These are phyloP conservation scores for Eretmocerus hayati DNA, from an alignment of 2,888 invertebrate species.

Conservation along the genomic window DNA sequence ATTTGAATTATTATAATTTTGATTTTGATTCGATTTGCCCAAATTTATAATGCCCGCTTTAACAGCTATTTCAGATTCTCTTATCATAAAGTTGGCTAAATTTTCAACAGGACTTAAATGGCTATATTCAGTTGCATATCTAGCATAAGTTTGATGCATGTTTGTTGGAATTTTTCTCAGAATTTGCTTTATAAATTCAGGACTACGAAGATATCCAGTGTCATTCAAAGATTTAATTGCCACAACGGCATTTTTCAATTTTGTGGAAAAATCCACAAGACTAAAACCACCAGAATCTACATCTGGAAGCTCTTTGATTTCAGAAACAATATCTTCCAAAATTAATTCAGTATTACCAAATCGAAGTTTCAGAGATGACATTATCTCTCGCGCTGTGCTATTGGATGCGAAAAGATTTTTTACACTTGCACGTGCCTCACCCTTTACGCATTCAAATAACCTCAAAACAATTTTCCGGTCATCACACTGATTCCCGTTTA, in stretches of 20 bases:
- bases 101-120: not conserved
- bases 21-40: no score
- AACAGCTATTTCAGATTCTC: not conserved
- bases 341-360: not conserved
- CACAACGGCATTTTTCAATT: conserved; percentile 1
- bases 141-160: not conserved
- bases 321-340: not conserved
- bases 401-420: not conserved
- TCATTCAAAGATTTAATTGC: not conserved
- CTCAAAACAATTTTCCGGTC: not conserved
- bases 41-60: not conserved
- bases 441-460: not conserved
- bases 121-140: not conserved
- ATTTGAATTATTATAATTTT: not conserved
- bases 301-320: not conserved
- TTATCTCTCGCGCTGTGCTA: not conserved
- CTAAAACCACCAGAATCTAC: not conserved
- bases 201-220: not conserved
- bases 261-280: not conserved
- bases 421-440: not conserved
- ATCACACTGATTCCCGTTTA: no score
- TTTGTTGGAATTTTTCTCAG: not conserved
- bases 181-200: not conserved
- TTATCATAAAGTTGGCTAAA: not conserved
- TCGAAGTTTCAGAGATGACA: not conserved